Percentiles rank a stretch among this genome's conserved stretches.
These are phyloP conservation scores for Clistopyga incitator DNA, from an alignment of 2,888 invertebrate species.

Conservation along the genomic window DNA sequence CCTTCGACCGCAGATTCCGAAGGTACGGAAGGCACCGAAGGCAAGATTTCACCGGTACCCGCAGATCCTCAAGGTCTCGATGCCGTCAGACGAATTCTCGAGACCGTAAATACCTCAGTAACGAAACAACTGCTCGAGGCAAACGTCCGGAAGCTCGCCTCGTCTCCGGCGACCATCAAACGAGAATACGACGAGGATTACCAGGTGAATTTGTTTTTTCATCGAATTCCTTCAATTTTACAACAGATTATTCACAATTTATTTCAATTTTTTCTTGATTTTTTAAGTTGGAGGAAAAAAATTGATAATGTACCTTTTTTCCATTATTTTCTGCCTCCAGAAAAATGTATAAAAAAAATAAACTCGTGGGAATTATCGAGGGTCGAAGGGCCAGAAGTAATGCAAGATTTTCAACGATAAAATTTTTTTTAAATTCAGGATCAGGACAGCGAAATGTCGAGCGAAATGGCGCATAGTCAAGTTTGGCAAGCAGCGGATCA, in stretches of 20 bases:
- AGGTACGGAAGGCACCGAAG: constrained; percentile 88
- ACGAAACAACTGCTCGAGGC: constrained; percentile 90
- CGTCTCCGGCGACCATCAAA: constrained; percentile 85
- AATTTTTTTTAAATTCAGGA: constrained; percentile 85
- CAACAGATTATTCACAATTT: no score
- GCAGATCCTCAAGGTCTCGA: constrained; percentile 85
- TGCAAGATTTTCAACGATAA: constrained; percentile 6
- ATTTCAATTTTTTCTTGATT: no score
- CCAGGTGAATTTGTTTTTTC: constrained; percentile 71
- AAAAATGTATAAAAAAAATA: no score
- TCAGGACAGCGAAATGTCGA: constrained; percentile 87
- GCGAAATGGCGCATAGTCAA: constrained; percentile 79
- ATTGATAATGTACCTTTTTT: no score
- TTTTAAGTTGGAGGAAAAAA: no score
- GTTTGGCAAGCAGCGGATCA: constrained; percentile 80
- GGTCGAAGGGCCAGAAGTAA: background rate
- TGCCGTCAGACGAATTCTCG: constrained; percentile 89
- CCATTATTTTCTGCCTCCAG: no score
- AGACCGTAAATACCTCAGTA: constrained; percentile 91
- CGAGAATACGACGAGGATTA: constrained; percentile 81
- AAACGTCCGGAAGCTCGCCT: constrained; percentile 88
- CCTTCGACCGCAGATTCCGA: constrained; percentile 86
- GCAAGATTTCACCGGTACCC: constrained; percentile 80
- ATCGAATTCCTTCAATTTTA: no score
- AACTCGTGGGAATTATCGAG: no score